These are phyloP conservation scores for Datnioides undecimradiatus DNA, from an alignment of 2,113 vertebrate genomes.

Conservation along the genomic window DNA sequence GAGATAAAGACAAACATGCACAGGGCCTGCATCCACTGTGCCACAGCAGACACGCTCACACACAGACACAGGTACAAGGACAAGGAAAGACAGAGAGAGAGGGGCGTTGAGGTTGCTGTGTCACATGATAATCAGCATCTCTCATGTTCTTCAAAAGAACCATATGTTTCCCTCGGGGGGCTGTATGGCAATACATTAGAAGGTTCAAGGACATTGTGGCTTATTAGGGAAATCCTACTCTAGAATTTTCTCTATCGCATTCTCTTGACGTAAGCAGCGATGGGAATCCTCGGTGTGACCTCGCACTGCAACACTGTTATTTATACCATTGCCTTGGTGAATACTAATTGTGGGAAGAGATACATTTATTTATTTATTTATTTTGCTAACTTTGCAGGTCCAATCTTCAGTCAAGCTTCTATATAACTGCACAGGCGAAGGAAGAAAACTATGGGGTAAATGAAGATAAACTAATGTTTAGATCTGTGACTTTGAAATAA, in stretches of 20 bases:
- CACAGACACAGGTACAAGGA: conserved; percentile 3
- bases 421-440: background rate
- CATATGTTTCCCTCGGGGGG: conserved; percentile 41
- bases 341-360: conserved; percentile 17
- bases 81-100: background rate
- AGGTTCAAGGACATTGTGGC: conserved; percentile 57
- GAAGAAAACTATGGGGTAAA: background rate
- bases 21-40: too few species aligned
- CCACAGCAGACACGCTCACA: background rate
- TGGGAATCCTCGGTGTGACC: conserved; percentile 51
- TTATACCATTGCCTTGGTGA: conserved; percentile 15
- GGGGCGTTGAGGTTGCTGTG: conserved; percentile 29
- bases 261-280: conserved; percentile 45
- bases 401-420: background rate
- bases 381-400: conserved; percentile 6
- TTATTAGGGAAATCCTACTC: conserved; percentile 55
- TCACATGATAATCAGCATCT: conserved; percentile 61
- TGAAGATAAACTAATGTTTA: background rate
- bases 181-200: conserved; percentile 3
- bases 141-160: conserved; percentile 63
- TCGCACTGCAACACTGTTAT: conserved; percentile 18
- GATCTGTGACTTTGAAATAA: background rate
- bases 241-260: conserved; percentile 13
- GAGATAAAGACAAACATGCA: background rate
- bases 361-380: too few species aligned